Evolutionary conservation across 2,113 vertebrate genomes (phyloP).

Genomic region (Xiphias gladius): DNA sequence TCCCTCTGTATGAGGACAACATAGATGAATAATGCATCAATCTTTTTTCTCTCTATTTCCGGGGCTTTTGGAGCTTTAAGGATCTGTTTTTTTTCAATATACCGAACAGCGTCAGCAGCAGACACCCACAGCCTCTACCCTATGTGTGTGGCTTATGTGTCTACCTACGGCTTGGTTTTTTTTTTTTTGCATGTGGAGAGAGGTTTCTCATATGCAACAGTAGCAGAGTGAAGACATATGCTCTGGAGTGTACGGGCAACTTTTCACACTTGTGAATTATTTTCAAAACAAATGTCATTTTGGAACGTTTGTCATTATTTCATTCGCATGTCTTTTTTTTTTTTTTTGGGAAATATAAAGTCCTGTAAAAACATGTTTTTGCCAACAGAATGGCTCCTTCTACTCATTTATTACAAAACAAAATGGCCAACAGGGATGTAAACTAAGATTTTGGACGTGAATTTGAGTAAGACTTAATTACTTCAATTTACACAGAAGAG

Average conservation of each 20-base stretch:
- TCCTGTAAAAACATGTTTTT: background rate
- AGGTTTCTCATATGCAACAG: background rate
- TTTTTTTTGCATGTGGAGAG: background rate
- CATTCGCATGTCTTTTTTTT: background rate
- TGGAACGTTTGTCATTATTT: background rate
- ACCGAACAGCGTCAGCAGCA: slow-evolving; percentile 23
- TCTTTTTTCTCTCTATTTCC: slow-evolving; percentile 21
- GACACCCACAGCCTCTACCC: background rate
- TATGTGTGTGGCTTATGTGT: slow-evolving; percentile 12
- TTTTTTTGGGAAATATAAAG: background rate
- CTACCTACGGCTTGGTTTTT: background rate
- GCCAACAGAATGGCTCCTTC: background rate
- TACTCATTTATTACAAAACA: background rate
- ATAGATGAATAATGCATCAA: slow-evolving; percentile 67
- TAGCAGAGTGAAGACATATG: background rate
- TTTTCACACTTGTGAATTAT: background rate
- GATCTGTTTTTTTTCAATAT: slow-evolving; percentile 42
- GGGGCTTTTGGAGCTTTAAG: slow-evolving; percentile 50
- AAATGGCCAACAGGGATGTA: background rate
- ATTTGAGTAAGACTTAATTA: background rate
- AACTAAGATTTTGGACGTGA: background rate
- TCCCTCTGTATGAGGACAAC: slow-evolving; percentile 26
- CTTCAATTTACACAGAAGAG: too few relatives aligned
- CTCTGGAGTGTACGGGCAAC: background rate
- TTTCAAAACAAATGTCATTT: slow-evolving; percentile 1